These are phyloP conservation scores for Styela plicata DNA, from an alignment of 23 tunicate species.

Conservation along the genomic window DNA sequence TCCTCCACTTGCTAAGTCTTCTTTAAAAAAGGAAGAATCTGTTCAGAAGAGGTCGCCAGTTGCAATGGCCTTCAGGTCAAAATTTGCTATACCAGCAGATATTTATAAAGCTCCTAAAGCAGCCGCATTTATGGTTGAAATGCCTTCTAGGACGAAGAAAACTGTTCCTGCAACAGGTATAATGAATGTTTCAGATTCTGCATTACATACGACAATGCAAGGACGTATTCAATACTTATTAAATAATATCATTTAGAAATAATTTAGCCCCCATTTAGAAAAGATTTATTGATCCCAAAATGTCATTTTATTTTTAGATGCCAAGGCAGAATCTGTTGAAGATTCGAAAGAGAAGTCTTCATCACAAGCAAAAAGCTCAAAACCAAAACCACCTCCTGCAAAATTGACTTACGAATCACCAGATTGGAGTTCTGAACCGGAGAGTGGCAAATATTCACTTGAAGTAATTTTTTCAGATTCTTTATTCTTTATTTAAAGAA, in stretches of 20 bases:
- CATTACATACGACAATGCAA: too few relatives aligned
- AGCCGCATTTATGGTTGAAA: conserved; percentile 15
- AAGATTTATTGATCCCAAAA: too few relatives aligned
- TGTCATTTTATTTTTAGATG: too few relatives aligned
- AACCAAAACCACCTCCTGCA: conserved; percentile 37
- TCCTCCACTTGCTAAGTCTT: background rate
- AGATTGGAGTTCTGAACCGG: conserved; percentile 44
- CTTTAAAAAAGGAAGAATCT: background rate
- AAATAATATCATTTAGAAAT: too few relatives aligned
- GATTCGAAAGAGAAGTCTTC: background rate
- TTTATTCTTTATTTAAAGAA: background rate
- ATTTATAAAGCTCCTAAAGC: conserved; percentile 27
- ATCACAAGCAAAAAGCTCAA: background rate
- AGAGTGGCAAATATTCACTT: conserved; percentile 26
- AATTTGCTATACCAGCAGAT: conserved; percentile 27
- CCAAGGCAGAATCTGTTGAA: background rate
- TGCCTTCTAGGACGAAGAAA: background rate
- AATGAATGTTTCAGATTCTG: too few relatives aligned
- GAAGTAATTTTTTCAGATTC: conserved; percentile 14
- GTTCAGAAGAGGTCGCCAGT: conserved; percentile 7
- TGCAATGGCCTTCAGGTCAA: conserved; percentile 9
- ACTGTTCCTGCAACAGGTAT: too few relatives aligned
- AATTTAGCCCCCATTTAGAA: too few relatives aligned
- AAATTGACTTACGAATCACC: conserved; percentile 66
- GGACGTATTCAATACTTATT: too few relatives aligned